Evolutionary conservation across 2,888 invertebrate species (phyloP), one percentile per base, ranked within the genome.

Genomic region (Steinernema hermaphroditum): DNA sequence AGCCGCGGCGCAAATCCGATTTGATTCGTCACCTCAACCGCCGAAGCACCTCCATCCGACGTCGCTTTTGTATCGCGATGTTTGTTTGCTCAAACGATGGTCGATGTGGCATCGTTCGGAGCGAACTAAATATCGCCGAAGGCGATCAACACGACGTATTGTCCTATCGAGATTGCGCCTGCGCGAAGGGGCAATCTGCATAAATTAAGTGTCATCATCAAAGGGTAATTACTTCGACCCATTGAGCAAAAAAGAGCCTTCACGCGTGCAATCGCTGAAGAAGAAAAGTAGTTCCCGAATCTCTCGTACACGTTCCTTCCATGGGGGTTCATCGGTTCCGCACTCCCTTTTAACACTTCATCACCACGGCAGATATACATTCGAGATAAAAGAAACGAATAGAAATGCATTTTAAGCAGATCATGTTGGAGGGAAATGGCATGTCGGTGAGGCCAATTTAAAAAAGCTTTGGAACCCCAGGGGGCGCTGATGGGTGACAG

Each of bases 171-270:
- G 29, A 62, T 62, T 27, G 62, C 22, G 54, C 22, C 9, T 27
- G 27, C 32, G 50, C 50, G 24, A 46, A 19, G 16, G 22, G 54
- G 62, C 62, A 62, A 29, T 62, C 29, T 62, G 62, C 62, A 62
- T 62, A 62, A 62, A 62, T 62, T 62, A 62, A 62, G 62, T 62
- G 62, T 29, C 62, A 62, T 27, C 62, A 62, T 62, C 62, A 62
- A 62, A 29, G 32, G 32, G 62, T 62, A 62, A 62, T 62, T 62
- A 32, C 62, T 62, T 4, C 62, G 62, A 62, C 29, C 62, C 62
- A 16, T 32, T 27, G 62, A 12, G 62, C 62, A 62, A 62, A 62
- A 62, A 62, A 62, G 12, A 8, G 54, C 19, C 32, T 62, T 32
- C 32, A 9, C 62, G 29, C 22, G 22, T 62, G 6, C 12, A 22